Base-by-base conservation (phyloP, 2,797 vertebrate species). In the Myotis planiceps region DNA sequence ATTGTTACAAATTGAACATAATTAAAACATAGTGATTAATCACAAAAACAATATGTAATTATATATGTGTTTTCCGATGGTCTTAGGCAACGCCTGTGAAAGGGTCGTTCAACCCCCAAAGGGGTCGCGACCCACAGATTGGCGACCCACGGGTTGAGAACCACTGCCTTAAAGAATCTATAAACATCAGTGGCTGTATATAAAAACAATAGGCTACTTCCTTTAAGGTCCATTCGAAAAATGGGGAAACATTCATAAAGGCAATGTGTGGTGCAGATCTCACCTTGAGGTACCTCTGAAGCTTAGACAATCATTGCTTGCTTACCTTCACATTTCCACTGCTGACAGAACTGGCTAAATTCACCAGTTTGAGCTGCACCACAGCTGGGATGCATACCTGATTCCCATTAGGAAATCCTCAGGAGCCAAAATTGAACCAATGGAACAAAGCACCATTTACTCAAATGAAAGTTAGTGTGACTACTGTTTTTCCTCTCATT, bases 131-230 rank as follows among this genome's bases (percentile, higher is more conserved):
- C 42, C 42, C 42, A 42, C 39, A 42, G 39, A 9, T 42, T 42
- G 39, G 9, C 39, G 8, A 42, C 39, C 39, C 39, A 42, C 42
- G 10, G 42, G 42, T 42, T 42, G 42, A 42, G 42, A 42, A 42
- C 42, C 9, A 2, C 42, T 89, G 86, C 84, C 85, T 97, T 55
- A 86, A 97, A 68, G 53, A 98, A 97, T 58, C 63, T 96, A 90
- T 79, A 97, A 97, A 96, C 79, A 80, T 97, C 29, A 66, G 58
- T 69, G 92, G 74, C 0, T 95, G 37, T 69, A 95, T 93, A 92
- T 97, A 79, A 96, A 98, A 97, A 97, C 82, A 97, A 97, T 66
- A 68, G 96, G 84, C 83, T 92, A 89, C 68, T 96, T 97, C 92
- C 92, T 91, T 74, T 96, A 89, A 83, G 75, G 93, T 94, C 92